phyloP scores from a whole-genome alignment of 92 coral and sea anemone species.

The Parazoanthus swiftii region DNA sequence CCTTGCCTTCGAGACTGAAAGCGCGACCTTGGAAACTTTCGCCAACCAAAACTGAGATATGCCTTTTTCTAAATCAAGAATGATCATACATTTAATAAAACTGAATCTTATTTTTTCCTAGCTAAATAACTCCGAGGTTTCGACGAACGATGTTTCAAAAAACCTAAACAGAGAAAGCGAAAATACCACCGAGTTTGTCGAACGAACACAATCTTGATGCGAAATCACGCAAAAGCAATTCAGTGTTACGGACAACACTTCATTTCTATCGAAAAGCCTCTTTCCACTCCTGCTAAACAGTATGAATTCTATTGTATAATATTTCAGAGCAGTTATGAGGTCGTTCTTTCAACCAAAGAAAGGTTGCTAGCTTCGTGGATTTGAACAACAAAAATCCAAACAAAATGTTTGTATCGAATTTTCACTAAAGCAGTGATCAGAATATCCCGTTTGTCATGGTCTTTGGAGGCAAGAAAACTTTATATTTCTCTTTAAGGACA shows the following conservation, averaged over 20 bases:
- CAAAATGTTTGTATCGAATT: slow-evolving; percentile 51
- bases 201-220: not conserved
- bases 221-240: slow-evolving; percentile 6
- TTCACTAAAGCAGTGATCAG: not conserved
- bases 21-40: not conserved
- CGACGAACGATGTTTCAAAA: not conserved
- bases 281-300: not conserved
- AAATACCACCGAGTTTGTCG: not conserved
- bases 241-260: not conserved
- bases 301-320: not conserved
- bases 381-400: slow-evolving; percentile 86
- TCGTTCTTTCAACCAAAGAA: not conserved
- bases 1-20: not conserved
- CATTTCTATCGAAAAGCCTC: not conserved
- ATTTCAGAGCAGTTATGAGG: not conserved
- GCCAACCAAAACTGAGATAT: not conserved
- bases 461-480: not conserved
- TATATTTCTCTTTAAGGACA: not conserved
- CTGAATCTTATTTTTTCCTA: not conserved
- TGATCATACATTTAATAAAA: not conserved
- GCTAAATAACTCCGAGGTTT: not conserved
- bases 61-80: not conserved
- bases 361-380: slow-evolving; percentile 73
- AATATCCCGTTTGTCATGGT: not conserved
- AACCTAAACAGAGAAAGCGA: not conserved